A percentile compares a stretch with the other conserved stretches of the same genome.
Conservation (phyloP, 2,113 vertebrate genomes). For the Cercopithecus mona region DNA sequence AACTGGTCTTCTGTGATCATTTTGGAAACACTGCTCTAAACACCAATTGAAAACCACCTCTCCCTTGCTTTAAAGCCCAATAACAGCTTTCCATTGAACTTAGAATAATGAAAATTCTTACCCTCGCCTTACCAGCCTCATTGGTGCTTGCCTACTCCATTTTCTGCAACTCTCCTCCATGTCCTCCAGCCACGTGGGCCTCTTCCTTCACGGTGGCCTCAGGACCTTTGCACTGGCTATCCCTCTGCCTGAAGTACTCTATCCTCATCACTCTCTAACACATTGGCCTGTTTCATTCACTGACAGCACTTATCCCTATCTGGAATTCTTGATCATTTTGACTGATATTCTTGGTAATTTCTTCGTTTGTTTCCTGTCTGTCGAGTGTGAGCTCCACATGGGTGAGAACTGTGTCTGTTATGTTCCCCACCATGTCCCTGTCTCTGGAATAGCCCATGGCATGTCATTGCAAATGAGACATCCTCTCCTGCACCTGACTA, state of each 20-base stretch:
- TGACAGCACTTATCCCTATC: background rate
- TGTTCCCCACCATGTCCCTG: background rate
- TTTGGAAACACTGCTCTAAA: background rate
- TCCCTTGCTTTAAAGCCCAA: background rate
- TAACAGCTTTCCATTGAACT: background rate
- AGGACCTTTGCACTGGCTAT: background rate
- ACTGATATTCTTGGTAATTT: background rate
- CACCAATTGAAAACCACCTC: background rate
- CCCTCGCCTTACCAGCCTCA: background rate
- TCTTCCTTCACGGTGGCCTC: background rate
- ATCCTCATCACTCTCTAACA: background rate
- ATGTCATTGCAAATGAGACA: background rate
- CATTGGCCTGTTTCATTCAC: background rate
- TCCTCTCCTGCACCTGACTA: background rate
- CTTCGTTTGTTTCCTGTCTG: background rate
- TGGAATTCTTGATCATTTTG: background rate
- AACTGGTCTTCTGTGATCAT: background rate
- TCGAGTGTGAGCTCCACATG: background rate
- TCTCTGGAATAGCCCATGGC: background rate
- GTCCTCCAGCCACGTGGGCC: background rate
- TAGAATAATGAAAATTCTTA: background rate
- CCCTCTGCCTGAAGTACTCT: background rate
- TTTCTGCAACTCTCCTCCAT: background rate
- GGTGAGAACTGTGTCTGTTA: background rate
- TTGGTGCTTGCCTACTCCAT: no score